Evolutionary conservation across 1,140 invertebrate species (phyloP).

Genomic region (Papilio helenus): DNA sequence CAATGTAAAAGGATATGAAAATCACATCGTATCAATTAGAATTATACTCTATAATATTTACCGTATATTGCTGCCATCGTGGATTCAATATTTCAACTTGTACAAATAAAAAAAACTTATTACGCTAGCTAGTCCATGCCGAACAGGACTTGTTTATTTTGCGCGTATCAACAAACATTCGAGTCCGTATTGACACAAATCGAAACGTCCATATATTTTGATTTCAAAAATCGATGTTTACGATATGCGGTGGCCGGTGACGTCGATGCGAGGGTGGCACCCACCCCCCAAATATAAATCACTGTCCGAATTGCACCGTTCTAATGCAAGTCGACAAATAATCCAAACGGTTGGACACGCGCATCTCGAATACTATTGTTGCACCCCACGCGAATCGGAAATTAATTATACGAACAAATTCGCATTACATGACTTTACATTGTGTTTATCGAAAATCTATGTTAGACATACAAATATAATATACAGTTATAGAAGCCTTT

Average conservation of each 20-base stretch:
- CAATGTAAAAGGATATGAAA: too few species aligned
- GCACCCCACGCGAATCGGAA: conserved; percentile 52
- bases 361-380: conserved; percentile 59
- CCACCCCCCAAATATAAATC: conserved; percentile 80
- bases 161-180: conserved; percentile 25
- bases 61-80: too few species aligned
- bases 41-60: too few species aligned
- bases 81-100: too few species aligned
- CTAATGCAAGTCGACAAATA: conserved; percentile 79
- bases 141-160: conserved; percentile 18
- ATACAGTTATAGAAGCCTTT: neutral
- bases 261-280: conserved; percentile 68
- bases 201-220: conserved; percentile 65
- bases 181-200: conserved; percentile 52
- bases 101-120: too few species aligned
- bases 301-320: conserved; percentile 77
- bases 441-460: neutral
- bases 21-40: too few species aligned
- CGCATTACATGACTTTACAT: conserved; percentile 35
- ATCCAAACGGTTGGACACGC: conserved; percentile 63
- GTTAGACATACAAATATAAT: neutral
- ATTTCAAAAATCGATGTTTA: conserved; percentile 80
- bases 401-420: conserved; percentile 57
- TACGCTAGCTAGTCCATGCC: neutral
- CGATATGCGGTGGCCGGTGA: conserved; percentile 63